Evolutionary conservation across 2,797 vertebrate species (phyloP), one percentile per base, ranked within the genome.

Genomic region (Podargus strigoides): DNA sequence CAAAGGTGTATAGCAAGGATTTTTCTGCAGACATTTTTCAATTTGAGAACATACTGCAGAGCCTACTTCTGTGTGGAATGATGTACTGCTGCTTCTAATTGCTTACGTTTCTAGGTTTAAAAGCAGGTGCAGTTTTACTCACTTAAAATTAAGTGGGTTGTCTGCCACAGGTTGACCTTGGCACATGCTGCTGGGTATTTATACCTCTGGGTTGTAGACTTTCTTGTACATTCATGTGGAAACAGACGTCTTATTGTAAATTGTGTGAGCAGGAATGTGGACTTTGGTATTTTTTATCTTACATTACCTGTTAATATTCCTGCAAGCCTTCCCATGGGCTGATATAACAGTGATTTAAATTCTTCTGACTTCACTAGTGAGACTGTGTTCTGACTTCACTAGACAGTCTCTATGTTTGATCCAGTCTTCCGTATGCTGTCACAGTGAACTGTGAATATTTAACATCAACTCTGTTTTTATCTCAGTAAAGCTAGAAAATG

Each of bases 61-160:
- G 27, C 67, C 9, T 56, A 11, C 1, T 41, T 73, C 19, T 72
- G 13, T 60, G 37, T 66, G 72, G 46, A 27, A 42, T 67, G 56
- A 22, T 66, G 32, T 6, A 28, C 22, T 90, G 28, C 44, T 69
- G 5, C 28, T 20, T 72, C 20, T 75, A 22, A 24, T 73, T 17
- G 58, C 37, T 24, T 32, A 27, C 0, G 5, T 23, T 56, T 67
- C 56, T 41, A 70, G n/a, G 20, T 84, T 87, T 81, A 84, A 78
- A 88, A 94, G n/a, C n/a, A 23, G 7, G 17, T 83, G 6, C 23
- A 26, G 11, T 77, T 94, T 83, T 77, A 78, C 60, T 77, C 30
- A 53, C 10, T 49, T 68, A 60, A 53, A 56, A 15, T 12, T 3
- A n/a, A 26, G 41, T 64, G 58, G 5, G 2, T 64, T 90, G 42